phyloP scores from a whole-genome alignment of 2,888 invertebrate species.

The Tupiocoris notatus region DNA sequence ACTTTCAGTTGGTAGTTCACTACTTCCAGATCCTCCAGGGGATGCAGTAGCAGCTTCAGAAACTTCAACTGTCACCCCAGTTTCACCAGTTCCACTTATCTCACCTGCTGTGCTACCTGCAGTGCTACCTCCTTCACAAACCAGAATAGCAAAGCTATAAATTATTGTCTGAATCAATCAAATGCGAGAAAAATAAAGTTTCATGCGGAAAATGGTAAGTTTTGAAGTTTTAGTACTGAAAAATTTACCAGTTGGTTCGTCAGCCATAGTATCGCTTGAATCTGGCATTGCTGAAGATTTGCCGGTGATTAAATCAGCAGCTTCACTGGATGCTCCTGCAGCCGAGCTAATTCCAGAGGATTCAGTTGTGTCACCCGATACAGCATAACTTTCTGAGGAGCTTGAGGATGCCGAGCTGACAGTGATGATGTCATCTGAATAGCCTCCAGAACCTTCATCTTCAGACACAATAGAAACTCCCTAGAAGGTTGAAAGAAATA shows the following conservation, averaged over 20 bases:
- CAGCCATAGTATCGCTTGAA: constrained; percentile 28
- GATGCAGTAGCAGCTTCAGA: neutral
- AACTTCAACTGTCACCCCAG: neutral
- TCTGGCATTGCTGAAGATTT: neutral
- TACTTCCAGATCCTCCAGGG: neutral
- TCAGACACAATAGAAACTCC: constrained; percentile 17
- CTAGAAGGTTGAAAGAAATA: too few relatives aligned
- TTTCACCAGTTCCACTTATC: neutral
- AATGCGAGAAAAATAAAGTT: too few relatives aligned
- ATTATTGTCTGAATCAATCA: too few relatives aligned
- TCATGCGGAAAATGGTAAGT: too few relatives aligned
- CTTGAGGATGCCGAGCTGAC: constrained; percentile 19
- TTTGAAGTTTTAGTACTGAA: too few relatives aligned
- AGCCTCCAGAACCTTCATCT: constrained; percentile 45
- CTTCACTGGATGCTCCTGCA: neutral
- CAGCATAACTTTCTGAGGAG: constrained; percentile 26
- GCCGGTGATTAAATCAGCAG: constrained; percentile 1
- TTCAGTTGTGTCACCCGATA: constrained; percentile 40
- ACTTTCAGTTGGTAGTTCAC: neutral
- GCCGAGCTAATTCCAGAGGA: constrained; percentile 47
- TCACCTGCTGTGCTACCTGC: neutral
- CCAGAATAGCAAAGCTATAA: neutral
- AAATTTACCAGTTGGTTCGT: constrained; percentile 29
- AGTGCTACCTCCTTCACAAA: constrained; percentile 48
- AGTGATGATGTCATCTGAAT: constrained; percentile 41